phyloP scores from a whole-genome alignment of 1,140 invertebrate species.

The Solen grandis region DNA sequence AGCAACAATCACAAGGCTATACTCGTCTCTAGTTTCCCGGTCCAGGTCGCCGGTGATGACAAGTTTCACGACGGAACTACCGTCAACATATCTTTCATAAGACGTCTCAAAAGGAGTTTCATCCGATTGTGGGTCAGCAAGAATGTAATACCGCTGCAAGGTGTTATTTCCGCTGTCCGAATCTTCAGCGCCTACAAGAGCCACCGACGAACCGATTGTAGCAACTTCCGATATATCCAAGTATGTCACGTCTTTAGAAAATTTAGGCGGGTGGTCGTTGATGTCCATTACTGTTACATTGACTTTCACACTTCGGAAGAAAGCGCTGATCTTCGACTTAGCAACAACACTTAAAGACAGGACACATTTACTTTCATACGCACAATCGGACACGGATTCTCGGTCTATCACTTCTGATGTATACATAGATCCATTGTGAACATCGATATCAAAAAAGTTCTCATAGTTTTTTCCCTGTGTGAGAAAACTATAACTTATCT shows the following conservation, averaged over 20 bases:
- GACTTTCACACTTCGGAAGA: conserved; percentile 82
- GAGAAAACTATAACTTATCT: conserved; percentile 58
- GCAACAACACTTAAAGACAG: conserved; percentile 64
- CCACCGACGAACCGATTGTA: conserved; percentile 51
- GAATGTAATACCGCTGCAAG: conserved; percentile 65
- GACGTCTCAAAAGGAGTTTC: conserved; percentile 62
- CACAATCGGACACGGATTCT: conserved; percentile 59
- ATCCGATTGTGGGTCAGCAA: conserved; percentile 14
- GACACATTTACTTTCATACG: conserved; percentile 62
- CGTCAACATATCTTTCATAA: conserved; percentile 61
- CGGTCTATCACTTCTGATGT: conserved; percentile 58
- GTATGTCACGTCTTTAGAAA: conserved; percentile 81
- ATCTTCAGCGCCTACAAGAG: conserved; percentile 67
- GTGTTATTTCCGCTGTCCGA: conserved; percentile 66
- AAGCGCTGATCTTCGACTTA: conserved; percentile 65
- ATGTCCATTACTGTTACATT: conserved; percentile 89
- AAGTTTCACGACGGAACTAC: conserved; percentile 66
- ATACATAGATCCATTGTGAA: conserved; percentile 55
- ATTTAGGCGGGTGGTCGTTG: conserved; percentile 94
- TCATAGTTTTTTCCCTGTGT: conserved; percentile 50
- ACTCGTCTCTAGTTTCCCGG: conserved; percentile 93
- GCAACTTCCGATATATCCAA: conserved; percentile 66
- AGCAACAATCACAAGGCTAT: conserved; percentile 92
- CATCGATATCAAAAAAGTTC: conserved; percentile 57
- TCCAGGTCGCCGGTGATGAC: conserved; percentile 84